Evolutionary conservation across 2,113 vertebrate genomes (phyloP).

Genomic region (Carassius carassius): DNA sequence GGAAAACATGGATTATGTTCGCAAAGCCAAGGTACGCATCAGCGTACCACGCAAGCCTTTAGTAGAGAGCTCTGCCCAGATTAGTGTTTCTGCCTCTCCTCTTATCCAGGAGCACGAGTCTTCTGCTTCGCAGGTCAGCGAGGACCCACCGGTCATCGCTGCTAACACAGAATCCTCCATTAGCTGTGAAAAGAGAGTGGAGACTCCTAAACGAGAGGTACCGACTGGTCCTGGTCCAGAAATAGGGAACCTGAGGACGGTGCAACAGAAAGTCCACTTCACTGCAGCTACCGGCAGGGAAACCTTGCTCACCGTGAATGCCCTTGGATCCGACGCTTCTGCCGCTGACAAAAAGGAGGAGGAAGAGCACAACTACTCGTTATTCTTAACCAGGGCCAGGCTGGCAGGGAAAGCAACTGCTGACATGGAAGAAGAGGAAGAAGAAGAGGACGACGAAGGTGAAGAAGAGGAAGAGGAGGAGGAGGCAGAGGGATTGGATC

Average conservation of each 20-base stretch:
- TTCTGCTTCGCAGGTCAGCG: slow-evolving; percentile 65
- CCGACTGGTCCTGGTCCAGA: slow-evolving; percentile 43
- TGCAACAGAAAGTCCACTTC: slow-evolving; percentile 68
- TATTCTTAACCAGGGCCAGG: slow-evolving; percentile 86
- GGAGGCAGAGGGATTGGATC: slow-evolving; percentile 82
- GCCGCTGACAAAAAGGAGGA: slow-evolving; percentile 92
- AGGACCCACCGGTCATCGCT: slow-evolving; percentile 49
- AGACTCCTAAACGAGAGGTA: slow-evolving; percentile 63
- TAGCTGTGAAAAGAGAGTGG: slow-evolving; percentile 74
- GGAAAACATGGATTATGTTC: slow-evolving; percentile 89
- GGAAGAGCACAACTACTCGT: slow-evolving; percentile 98
- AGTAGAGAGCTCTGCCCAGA: slow-evolving; percentile 52
- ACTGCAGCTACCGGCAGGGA: slow-evolving; percentile 64
- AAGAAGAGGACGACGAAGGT: slow-evolving; percentile 76
- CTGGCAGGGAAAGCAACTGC: slow-evolving; percentile 71
- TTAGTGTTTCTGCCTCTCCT: slow-evolving; percentile 55
- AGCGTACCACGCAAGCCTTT: slow-evolving; percentile 72
- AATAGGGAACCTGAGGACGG: slow-evolving; percentile 52
- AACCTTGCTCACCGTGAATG: slow-evolving; percentile 70
- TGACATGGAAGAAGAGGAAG: slow-evolving; percentile 78
- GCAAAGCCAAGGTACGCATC: slow-evolving; percentile 94
- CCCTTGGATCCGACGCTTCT: slow-evolving; percentile 63
- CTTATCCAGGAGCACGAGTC: slow-evolving; percentile 65
- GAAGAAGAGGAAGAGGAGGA: slow-evolving; percentile 66
- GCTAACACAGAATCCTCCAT: slow-evolving; percentile 45